phyloP scores from a whole-genome alignment of 1,140 invertebrate species.

The Apis cerana region DNA sequence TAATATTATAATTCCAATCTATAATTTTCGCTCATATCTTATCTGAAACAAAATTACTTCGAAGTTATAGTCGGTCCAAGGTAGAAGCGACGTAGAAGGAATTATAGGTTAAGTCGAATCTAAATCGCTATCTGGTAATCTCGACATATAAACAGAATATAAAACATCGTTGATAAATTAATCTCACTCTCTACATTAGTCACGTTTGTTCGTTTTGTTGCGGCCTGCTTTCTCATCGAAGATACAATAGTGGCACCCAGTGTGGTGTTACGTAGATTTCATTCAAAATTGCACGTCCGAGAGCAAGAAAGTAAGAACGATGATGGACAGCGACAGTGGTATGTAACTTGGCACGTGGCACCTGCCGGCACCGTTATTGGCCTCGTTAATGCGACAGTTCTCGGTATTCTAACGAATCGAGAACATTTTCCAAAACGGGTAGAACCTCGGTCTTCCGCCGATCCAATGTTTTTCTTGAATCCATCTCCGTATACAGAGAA shows the following conservation, averaged over 20 bases:
- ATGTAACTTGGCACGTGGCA: slow-evolving; percentile 51
- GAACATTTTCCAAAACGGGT: slow-evolving; percentile 54
- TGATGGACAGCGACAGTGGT: slow-evolving; percentile 40
- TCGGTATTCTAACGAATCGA: slow-evolving; percentile 61
- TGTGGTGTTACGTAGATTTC: slow-evolving; percentile 11
- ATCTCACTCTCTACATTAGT: background rate
- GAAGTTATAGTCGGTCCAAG: background rate
- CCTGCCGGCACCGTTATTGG: slow-evolving; percentile 69
- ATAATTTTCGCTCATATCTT: no score
- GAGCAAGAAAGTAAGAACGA: slow-evolving; percentile 56
- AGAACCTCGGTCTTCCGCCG: background rate
- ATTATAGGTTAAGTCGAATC: background rate
- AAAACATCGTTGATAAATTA: slow-evolving; percentile 21
- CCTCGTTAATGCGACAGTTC: slow-evolving; percentile 63
- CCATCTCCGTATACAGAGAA: no score
- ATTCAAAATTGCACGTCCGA: slow-evolving; percentile 31
- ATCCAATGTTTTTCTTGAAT: background rate
- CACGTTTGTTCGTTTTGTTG: background rate
- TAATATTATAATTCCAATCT: no score
- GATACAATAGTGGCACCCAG: background rate
- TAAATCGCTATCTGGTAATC: background rate
- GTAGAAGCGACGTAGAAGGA: background rate
- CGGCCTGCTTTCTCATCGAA: slow-evolving; percentile 10
- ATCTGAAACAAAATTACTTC: no score
- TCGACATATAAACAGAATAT: background rate